Evolutionary conservation across 2,888 invertebrate species (phyloP), one percentile per base, ranked within the genome.

Genomic region (Drosophila maculinotata): DNA sequence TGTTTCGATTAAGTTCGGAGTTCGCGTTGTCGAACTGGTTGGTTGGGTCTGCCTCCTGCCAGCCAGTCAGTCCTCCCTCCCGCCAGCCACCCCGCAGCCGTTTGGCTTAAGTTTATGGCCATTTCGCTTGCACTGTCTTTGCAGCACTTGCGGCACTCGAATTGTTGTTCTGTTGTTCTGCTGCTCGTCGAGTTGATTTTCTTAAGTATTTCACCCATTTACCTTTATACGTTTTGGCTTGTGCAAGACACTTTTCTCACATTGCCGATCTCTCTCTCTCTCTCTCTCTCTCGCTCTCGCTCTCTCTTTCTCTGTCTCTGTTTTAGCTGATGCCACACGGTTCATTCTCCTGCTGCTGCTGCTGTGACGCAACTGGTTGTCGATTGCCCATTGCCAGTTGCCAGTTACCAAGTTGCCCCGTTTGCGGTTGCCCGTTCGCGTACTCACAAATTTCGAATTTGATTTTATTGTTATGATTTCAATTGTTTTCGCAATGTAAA

Each of bases 1-100:
- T 88, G 76, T 82, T 87, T 88, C 87, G 85, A 85, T 87, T 87
- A 80, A 84, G 86, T 88, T 89, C 85, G 87, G 78, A 81, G 81
- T 81, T 88, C 83, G 88, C 83, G 52, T 70, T 60, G 88, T 69
- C 76, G 81, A 84, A 81, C 88, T 87, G 89, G 77, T 74, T 79
- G 75, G 80, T 68, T 83, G 66, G 51, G 65, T 88, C 62, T 71
- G 64, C 65, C 63, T 54, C 49, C 62, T 28, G 45, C 42, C 42
- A 44, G 25, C 25, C 47, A 39, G 14, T 9, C 30, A 17, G 14
- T 10, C 17, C 8, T 35, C 6, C 17, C 8, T 36, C 6, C 7
- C 7, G 28, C 44, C 17, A 44, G 28, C 15, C 10, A 44, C 15
- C 44, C 9, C 20, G 6, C 58, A 63, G 64, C 77, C 58, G 66